Evolutionary conservation across 2,888 invertebrate genomes (phyloP).

Genomic region (Microctonus aethiopoides): DNA sequence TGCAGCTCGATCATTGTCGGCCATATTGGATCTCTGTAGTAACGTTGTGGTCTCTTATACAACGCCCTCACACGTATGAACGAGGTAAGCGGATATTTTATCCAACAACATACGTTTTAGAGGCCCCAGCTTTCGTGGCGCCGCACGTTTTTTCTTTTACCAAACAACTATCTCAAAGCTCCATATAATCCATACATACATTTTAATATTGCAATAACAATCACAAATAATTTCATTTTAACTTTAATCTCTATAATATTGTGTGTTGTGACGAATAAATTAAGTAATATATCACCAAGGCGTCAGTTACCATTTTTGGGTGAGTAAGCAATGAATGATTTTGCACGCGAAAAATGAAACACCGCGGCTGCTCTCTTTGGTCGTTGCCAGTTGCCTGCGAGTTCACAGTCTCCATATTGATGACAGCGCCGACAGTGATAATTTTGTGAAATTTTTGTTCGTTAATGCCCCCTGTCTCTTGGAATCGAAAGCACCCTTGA

Average conservation of each 20-base stretch:
- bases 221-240: not conserved
- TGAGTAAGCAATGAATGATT: constrained; percentile 1
- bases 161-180: constrained; percentile 17
- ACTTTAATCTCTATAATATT: not conserved
- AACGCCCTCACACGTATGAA: constrained; percentile 73
- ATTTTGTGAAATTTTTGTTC: constrained; percentile 75
- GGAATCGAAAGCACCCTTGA: constrained; percentile 64
- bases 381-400: constrained; percentile 16
- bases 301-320: not conserved
- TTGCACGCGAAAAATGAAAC: constrained; percentile 13
- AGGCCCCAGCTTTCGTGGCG: constrained; percentile 31
- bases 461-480: constrained; percentile 75
- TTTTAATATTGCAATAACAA: not conserved
- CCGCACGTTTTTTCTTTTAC: constrained; percentile 35
- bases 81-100: constrained; percentile 58
- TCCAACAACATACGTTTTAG: constrained; percentile 36
- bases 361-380: constrained; percentile 24
- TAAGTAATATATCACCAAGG: not conserved
- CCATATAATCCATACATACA: constrained; percentile 8
- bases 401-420: constrained; percentile 71
- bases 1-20: constrained; percentile 51
- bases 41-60: constrained; percentile 60
- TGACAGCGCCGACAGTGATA: constrained; percentile 78
- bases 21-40: constrained; percentile 66
- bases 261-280: not conserved